Conservation (phyloP, 1,140 invertebrate species). For the Lordiphosa clarofinis region DNA sequence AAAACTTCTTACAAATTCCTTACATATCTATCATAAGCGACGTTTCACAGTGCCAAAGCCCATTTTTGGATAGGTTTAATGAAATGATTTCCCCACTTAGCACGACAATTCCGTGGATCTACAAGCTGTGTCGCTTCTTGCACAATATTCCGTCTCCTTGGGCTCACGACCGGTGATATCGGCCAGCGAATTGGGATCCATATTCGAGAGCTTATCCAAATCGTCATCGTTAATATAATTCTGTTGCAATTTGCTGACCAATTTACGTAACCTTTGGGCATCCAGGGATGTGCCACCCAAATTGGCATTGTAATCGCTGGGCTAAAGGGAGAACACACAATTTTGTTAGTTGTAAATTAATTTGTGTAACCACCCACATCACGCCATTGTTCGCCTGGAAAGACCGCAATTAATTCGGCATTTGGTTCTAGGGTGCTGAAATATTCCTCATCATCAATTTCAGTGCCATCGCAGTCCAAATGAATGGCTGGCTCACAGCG, state of each 20-base stretch:
- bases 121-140: constrained; percentile 42
- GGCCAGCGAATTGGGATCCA: constrained; percentile 90
- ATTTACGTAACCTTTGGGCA: constrained; percentile 81
- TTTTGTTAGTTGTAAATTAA: not conserved
- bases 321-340: constrained; percentile 19
- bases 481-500: constrained; percentile 85
- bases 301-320: constrained; percentile 67
- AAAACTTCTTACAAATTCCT: constrained; percentile 69
- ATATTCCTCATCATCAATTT: constrained; percentile 93
- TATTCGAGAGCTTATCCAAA: constrained; percentile 89
- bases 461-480: constrained; percentile 91
- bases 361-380: constrained; percentile 64
- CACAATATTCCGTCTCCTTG: constrained; percentile 81
- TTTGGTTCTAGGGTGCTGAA: constrained; percentile 91
- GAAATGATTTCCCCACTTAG: constrained; percentile 27
- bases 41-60: constrained; percentile 39
- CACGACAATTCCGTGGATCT: constrained; percentile 59
- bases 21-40: constrained; percentile 64
- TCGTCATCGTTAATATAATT: constrained; percentile 89
- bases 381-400: constrained; percentile 87
- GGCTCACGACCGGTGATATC: constrained; percentile 90
- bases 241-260: constrained; percentile 87
- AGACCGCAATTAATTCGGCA: constrained; percentile 89
- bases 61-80: constrained; percentile 7
- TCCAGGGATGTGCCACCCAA: constrained; percentile 80